Base-by-base conservation (phyloP, 2,888 invertebrate genomes). In the Merodon equestris region DNA sequence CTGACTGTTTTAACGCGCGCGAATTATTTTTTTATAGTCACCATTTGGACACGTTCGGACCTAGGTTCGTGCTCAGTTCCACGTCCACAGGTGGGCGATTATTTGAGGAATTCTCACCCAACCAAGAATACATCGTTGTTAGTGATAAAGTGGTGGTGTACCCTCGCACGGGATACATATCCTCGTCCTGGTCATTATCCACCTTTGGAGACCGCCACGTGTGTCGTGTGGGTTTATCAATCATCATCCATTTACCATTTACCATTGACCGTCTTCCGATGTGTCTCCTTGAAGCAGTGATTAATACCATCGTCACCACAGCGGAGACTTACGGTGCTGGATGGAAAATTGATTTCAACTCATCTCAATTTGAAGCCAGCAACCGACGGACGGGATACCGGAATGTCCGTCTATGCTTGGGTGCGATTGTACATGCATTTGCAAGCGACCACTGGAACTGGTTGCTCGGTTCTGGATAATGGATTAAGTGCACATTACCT, bases 401-500 rank as follows among this genome's bases (percentile, higher is more conserved):
- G 13, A n/a, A n/a, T n/a, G 7, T 27, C 27, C 27, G 18, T 45
- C 14, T 38, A 50, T 14, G n/a, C 3, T 27, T 27, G 27, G 2
- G 27, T 27, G 7, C 27, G 27, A 27, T 27, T 27, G 48, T 40
- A 36, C n/a, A 47, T 54, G 70, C 75, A 66, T 60, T 63, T 61
- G 72, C 53, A 54, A 17, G 50, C 42, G 47, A 45, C 56, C 48
- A 48, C 44, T 18, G 27, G 9, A 40, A 40, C 40, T 40, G 7
- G 27, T 27, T 7, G 2, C 27, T 27, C 38, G 54, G 27, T 51
- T 63, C 63, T 51, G 38, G 53, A 57, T 79, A 79, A 79, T 79
- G 79, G 79, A 79, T 79, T 74, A 79, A 79, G 79, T 79, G 79
- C 70, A 74, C 74, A 79, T 70, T 74, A 79, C 79, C 73, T 74